Evolutionary conservation across 2,797 vertebrate species (phyloP), one percentile per base, ranked within the genome.

Genomic region (Ctenopoma kingsleyae): DNA sequence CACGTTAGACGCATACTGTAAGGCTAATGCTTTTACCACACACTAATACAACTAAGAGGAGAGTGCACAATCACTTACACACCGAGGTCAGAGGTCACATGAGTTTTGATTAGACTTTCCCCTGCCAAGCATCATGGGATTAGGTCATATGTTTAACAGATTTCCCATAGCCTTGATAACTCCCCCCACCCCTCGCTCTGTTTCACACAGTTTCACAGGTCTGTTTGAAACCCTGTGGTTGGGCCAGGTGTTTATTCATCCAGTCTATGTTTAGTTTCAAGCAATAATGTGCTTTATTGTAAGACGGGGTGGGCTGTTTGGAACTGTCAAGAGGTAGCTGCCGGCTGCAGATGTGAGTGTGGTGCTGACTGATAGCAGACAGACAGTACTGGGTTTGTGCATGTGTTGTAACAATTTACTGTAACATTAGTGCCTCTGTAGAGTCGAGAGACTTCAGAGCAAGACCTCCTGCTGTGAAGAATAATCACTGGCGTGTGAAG

Each of bases 101-200:
- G 46, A 40, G 54, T 75, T 75, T 64, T 47, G 51, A 40, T 20
- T 53, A 51, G 20, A 56, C 61, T 35, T 60, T 55, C 65, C 50
- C 17, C n/a, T 22, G n/a, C 13, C 9, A 15, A 63, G 27, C 58
- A 27, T 53, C 56, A 56, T 52, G 44, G 63, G 57, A 46, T 25
- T 25, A 35, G 38, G 36, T 78, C 63, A 65, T 60, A 25, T 72
- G 71, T 61, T 68, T 17, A 68, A 60, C 63, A 56, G 32, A 68
- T 78, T 56, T 53, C 12, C 48, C 27, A 12, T 22, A 36, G 44
- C 62, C 68, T 55, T 47, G 58, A 71, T 50, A 27, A 35, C 17
- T 4, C 17, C 17, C 41, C 20, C 4, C 8, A 8, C 8, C 44
- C 35, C 16, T 1, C 55, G n/a, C 44, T 17, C 15, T 4, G 3